Conservation (phyloP, 2,797 vertebrate species). For the Syndactyla subalaris region DNA sequence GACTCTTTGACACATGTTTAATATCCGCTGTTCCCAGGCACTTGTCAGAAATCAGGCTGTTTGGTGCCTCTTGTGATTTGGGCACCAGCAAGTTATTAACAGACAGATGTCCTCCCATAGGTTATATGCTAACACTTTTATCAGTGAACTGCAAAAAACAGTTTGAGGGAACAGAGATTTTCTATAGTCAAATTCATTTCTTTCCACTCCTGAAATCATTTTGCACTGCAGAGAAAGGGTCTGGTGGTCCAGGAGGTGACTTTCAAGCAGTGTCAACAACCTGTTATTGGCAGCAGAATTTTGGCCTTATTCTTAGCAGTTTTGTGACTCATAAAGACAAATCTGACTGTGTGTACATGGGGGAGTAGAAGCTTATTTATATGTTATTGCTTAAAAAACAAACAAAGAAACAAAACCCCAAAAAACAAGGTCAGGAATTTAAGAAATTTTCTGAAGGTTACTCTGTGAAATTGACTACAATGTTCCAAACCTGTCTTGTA, state of each 20-base stretch:
- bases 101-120: not conserved
- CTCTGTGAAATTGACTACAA: not conserved
- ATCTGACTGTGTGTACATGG: not conserved
- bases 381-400: not conserved
- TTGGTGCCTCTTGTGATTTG: not conserved
- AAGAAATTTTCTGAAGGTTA: not conserved
- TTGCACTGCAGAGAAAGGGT: not conserved
- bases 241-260: not conserved
- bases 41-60: not conserved
- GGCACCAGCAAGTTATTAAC: not conserved
- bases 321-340: not conserved
- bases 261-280: not conserved
- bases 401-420: not conserved
- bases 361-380: not conserved
- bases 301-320: not conserved
- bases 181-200: not conserved
- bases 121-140: not conserved
- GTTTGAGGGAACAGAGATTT: not conserved
- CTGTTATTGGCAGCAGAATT: not conserved
- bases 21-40: accelerated
- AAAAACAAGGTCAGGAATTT: not conserved
- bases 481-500: not conserved
- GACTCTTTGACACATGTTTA: not conserved
- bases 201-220: not conserved
- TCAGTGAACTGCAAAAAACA: not conserved